Conservation (phyloP, 2,888 invertebrate species). For the Hirudinaria manillensis region DNA sequence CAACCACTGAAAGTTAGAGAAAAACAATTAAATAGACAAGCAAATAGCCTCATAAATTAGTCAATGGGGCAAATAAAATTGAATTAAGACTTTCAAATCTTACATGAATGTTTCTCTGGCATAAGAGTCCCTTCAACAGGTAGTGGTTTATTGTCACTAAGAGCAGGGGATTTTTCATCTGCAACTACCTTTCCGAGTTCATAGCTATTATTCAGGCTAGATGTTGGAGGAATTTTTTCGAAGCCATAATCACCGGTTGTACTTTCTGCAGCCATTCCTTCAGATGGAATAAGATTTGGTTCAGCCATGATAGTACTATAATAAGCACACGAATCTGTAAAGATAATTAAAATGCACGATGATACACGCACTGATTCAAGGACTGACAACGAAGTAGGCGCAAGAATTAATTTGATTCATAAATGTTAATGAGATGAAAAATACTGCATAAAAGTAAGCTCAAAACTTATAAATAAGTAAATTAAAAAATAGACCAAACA, state of each 20-base stretch:
- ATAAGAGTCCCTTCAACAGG: neutral
- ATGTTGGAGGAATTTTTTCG: neutral
- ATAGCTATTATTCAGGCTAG: neutral
- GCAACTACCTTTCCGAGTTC: neutral
- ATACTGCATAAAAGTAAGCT: no score
- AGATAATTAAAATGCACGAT: no score
- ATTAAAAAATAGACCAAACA: no score
- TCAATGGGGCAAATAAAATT: neutral
- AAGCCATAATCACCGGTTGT: slow-evolving; percentile 12
- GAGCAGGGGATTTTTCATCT: neutral
- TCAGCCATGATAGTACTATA: neutral
- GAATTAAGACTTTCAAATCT: neutral
- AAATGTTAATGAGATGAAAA: no score
- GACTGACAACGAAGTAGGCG: no score
- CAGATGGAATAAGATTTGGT: slow-evolving; percentile 10
- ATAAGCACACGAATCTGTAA: neutral
- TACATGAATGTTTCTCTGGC: slow-evolving; percentile 1
- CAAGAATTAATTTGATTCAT: no score
- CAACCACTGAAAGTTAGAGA: neutral
- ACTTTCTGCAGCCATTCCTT: slow-evolving; percentile 11
- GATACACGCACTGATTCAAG: no score
- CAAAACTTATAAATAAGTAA: no score
- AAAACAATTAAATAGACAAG: neutral
- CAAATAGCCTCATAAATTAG: neutral
- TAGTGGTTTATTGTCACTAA: neutral